Conservation (phyloP, 2,888 invertebrate species). For the Clivina fossor region DNA sequence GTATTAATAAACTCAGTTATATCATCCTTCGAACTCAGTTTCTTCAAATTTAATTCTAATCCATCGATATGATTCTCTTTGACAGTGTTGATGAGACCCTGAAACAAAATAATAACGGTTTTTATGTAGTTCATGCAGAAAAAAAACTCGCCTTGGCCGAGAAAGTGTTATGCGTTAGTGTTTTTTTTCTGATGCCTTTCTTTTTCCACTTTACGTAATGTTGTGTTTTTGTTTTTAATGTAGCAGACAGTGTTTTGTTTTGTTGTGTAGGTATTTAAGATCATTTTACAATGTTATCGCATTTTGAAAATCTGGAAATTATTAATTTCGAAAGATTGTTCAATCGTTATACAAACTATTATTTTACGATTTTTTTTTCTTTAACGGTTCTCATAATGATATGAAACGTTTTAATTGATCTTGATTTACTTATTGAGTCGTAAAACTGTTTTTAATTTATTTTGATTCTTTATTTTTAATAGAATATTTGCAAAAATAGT, state of each 20-base stretch:
- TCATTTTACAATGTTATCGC: conserved; percentile 22
- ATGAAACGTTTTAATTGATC: conserved; percentile 1
- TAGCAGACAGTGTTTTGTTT: no score
- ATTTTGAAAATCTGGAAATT: conserved; percentile 14
- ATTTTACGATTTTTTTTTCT: background rate
- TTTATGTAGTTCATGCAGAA: background rate
- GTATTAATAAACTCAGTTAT: conserved; percentile 59
- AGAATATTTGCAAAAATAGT: no score
- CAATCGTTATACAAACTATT: background rate
- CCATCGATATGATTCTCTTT: conserved; percentile 49
- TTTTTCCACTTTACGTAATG: conserved; percentile 17
- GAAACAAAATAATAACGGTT: conserved; percentile 42
- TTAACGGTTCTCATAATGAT: background rate
- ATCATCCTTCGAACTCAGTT: conserved; percentile 49
- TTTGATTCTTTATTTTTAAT: no score
- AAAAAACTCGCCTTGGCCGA: conserved; percentile 27
- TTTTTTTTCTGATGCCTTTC: conserved; percentile 10
- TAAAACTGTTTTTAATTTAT: no score
- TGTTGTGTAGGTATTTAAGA: no score
- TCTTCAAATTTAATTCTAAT: conserved; percentile 49
- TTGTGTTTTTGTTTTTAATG: background rate
- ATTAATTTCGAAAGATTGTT: conserved; percentile 19
- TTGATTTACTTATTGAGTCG: no score
- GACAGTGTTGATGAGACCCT: conserved; percentile 53
- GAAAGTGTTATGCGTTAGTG: conserved; percentile 5